phyloP scores from a whole-genome alignment of 2,113 vertebrate genomes.

The Sclerurus mexicanus region DNA sequence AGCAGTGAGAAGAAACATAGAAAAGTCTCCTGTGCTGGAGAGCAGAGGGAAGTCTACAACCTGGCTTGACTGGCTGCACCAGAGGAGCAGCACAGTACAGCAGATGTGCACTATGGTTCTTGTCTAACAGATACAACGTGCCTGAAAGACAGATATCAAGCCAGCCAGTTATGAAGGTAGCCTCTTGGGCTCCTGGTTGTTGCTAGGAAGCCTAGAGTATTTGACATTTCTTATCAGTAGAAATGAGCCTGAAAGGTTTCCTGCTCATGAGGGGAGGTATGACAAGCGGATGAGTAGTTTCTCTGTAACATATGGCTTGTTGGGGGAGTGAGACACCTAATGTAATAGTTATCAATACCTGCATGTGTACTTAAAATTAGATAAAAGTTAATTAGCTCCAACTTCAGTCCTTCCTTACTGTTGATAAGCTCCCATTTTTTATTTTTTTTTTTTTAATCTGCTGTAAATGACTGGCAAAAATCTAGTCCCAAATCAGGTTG shows the following conservation, averaged over 20 bases:
- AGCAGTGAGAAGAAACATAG: not conserved
- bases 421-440: not conserved
- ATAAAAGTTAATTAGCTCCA: conserved; percentile 34
- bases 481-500: not conserved
- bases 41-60: not conserved
- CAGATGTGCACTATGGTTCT: rapidly evolving
- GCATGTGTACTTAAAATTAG: not conserved
- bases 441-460: not conserved
- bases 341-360: not conserved
- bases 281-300: rapidly evolving
- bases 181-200: not conserved
- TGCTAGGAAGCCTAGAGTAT: not conserved
- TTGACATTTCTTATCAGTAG: not conserved
- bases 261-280: not conserved
- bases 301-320: not conserved
- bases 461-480: not conserved
- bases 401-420: not conserved
- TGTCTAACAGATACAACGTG: rapidly evolving
- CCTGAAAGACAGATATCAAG: not conserved
- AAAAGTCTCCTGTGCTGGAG: not conserved
- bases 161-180: not conserved
- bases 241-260: not conserved
- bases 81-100: rapidly evolving
- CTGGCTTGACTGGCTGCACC: rapidly evolving
- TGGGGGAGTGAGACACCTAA: not conserved